These are phyloP conservation scores for Urosaurus nigricauda DNA, from an alignment of 2,797 vertebrate genomes.

Conservation along the genomic window DNA sequence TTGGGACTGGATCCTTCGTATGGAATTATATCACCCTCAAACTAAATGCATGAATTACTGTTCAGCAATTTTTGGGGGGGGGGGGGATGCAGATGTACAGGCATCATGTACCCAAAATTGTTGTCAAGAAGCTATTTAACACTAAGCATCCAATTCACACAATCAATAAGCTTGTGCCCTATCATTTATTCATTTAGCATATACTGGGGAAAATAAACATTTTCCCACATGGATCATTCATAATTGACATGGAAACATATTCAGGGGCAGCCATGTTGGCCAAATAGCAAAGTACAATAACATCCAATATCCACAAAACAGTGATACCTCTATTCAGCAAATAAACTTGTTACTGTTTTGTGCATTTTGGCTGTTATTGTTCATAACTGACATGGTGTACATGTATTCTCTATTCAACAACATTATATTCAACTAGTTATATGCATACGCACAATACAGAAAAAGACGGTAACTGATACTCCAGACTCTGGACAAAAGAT, in stretches of 20 bases:
- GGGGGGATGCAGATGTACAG: background rate
- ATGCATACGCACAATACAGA: background rate
- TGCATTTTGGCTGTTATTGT: too few species aligned
- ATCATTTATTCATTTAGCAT: background rate
- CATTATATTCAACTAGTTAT: background rate
- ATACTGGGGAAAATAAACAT: too few species aligned
- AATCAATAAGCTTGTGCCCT: background rate
- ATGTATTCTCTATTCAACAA: background rate
- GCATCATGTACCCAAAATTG: background rate
- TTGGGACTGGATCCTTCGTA: conserved; percentile 68
- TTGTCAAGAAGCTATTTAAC: conserved; percentile 41
- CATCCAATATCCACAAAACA: too few species aligned
- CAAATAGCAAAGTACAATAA: too few species aligned
- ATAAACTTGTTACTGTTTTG: too few species aligned
- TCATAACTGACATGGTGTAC: background rate
- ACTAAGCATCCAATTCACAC: background rate
- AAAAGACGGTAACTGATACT: background rate
- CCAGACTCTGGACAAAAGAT: background rate
- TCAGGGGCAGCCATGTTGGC: too few species aligned
- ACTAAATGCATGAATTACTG: conserved; percentile 56
- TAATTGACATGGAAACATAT: too few species aligned
- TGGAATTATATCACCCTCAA: conserved; percentile 72
- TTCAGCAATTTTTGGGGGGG: background rate
- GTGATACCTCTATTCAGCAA: too few species aligned
- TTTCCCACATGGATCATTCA: too few species aligned